phyloP scores from a whole-genome alignment of 2,888 invertebrate genomes.

The Himalopsyche tibetana region DNA sequence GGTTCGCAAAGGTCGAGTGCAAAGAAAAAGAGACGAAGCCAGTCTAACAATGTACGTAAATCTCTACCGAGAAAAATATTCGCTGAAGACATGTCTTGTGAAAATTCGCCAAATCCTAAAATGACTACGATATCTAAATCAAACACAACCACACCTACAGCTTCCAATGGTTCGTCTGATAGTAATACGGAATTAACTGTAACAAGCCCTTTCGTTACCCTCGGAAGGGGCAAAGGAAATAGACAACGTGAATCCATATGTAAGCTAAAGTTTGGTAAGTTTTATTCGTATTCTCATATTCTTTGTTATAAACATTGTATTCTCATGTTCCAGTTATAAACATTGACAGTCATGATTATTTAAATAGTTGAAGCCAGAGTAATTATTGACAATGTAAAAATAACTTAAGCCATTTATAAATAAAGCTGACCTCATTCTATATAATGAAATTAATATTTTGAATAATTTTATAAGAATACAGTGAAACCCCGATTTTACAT shows the following conservation, averaged over 20 bases:
- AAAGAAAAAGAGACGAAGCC: constrained; percentile 14
- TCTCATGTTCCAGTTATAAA: not conserved
- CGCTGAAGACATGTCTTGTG: not conserved
- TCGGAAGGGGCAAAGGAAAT: constrained; percentile 79
- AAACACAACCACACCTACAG: not conserved
- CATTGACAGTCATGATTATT: not conserved
- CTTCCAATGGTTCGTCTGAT: constrained; percentile 28
- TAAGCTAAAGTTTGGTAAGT: constrained; percentile 72
- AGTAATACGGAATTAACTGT: constrained; percentile 69
- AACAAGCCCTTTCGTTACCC: constrained; percentile 78
- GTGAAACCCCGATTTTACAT: too few species aligned
- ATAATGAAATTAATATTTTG: too few species aligned
- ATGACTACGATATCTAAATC: constrained; percentile 11
- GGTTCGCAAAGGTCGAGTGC: not conserved
- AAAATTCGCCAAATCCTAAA: not conserved
- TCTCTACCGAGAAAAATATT: constrained; percentile 17
- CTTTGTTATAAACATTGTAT: not conserved
- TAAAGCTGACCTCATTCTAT: too few species aligned
- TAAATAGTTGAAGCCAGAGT: too few species aligned
- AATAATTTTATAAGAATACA: too few species aligned
- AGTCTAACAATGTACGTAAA: constrained; percentile 16
- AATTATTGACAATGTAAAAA: too few species aligned
- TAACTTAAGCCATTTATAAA: too few species aligned
- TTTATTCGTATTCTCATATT: constrained; percentile 44
- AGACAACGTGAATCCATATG: constrained; percentile 77